Base-by-base conservation (phyloP, 2,797 vertebrate genomes). In the Limosa lapponica region DNA sequence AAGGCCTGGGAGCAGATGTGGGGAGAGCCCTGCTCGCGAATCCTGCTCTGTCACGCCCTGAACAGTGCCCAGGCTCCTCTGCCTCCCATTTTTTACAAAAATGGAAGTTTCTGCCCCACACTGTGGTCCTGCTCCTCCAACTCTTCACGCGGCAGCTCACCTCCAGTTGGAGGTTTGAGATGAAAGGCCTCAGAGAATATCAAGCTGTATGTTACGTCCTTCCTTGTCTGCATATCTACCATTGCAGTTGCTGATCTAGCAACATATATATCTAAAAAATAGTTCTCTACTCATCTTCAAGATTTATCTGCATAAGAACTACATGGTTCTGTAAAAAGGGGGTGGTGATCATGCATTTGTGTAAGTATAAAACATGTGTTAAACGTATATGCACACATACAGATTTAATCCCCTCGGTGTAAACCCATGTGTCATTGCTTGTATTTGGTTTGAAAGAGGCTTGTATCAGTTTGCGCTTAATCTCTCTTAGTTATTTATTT, bases 241-340 rank as follows among this genome's bases (percentile, higher is more conserved):
- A 6, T 18, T 85, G 32, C 28, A 48, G 82, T 23, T 82, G 51
- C 78, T 94, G 59, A 18, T 72, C 15, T 58, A 37, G 73, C 41
- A 83, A n/a, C 0, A 0, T 66, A 1, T 2, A 1, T 44, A 46
- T 55, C 12, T 72, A 43, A 86, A 79, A 57, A 19, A 10, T 37
- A 66, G 19, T 51, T 69, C 13, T 34, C 62, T 65, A 3, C 20
- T 69, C 43, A n/a, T n/a, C 20, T 83, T 74, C 16, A 59, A 27
- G 69, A n/a, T 81, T 69, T 67, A 44, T 48, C 59, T 70, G 6
- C 3, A 1, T 59, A 28, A 73, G 69, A 49, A 37, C 39, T 51
- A 8, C 3, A 28, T 75, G 32, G 9, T 48, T 77, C 71, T 77
- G 15, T 73, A 39, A 67, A 59, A 85, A 6, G 18, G 37, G 11